Base-by-base conservation (phyloP, 2,888 invertebrate species). In the Prosapia bicincta region DNA sequence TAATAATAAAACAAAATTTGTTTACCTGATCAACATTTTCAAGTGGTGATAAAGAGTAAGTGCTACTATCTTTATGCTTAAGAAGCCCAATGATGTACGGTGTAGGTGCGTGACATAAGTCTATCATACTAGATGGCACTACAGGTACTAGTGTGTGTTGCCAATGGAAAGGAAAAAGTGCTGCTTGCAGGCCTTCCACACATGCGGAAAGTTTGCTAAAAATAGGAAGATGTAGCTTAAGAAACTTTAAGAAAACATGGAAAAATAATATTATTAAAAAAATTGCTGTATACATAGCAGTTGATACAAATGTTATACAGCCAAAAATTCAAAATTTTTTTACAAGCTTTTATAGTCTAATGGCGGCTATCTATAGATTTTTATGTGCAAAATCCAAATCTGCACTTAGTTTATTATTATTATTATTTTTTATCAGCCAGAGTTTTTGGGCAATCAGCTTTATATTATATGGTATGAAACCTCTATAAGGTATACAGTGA, bases 111-210 rank as follows among this genome's bases (percentile, higher is more conserved):
- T 90, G 89, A 76, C 86, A 84, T 69, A 92, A 86, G 75, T 88
- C 88, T 15, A 93, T 86, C 83, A 91, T 89, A 0, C 88, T 84
- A 13, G 84, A 81, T 0, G 95, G 95, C 15, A 95, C 86, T 71
- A 92, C 89, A 0, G 94, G 92, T 71, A 95, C 91, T 20, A 94
- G 89, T 0, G 93, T 92, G 82, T 95, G 94, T 74, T 93, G 94
- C 95, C 95, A 95, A 43, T 90, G 89, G 84, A 95, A 93, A 7
- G 95, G 95, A 84, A 93, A 94, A 5, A 95, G 85, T 30, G 93
- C 87, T 28, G 90, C 89, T 79, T 92, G 91, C 1, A 95, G 84
- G 0, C 92, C 93, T 82, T 94, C 92, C 73, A 95, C 88, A 81
- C 93, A 93, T 0, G 91, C 88, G 0, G 93, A 93, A 9, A 94